Conservation (phyloP, 2,888 invertebrate species). For the Troglohyphantes excavatus region DNA sequence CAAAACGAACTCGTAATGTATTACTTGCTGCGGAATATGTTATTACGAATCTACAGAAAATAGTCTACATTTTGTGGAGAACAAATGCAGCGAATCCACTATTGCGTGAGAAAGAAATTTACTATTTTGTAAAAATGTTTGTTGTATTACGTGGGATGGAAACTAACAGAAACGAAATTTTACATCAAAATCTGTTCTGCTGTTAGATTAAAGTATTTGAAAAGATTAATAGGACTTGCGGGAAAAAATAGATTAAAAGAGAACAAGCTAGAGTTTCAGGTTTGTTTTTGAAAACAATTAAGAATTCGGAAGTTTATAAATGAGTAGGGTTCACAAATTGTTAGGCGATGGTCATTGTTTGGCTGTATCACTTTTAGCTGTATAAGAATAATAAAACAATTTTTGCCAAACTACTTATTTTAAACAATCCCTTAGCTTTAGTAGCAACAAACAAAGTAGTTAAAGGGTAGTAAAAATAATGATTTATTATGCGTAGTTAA, state of each 20-base stretch:
- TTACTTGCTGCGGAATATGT: not conserved
- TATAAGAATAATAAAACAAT: no score
- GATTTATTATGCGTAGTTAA: no score
- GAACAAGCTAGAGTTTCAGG: not conserved
- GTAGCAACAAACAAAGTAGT: no score
- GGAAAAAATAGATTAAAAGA: not conserved
- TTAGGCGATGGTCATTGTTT: no score
- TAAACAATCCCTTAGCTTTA: no score
- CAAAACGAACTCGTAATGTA: not conserved
- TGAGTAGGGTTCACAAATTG: no score
- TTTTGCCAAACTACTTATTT: no score
- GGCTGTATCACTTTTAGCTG: no score
- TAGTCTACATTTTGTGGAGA: not conserved
- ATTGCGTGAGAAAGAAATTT: not conserved
- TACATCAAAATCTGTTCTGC: not conserved
- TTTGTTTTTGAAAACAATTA: no score
- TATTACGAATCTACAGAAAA: not conserved
- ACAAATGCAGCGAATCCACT: not conserved
- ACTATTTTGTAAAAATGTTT: not conserved
- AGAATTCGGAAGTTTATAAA: no score
- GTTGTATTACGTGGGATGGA: not conserved
- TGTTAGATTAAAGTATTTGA: not conserved
- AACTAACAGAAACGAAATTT: not conserved
- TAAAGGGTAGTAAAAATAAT: no score
- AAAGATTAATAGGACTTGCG: not conserved